Base-by-base conservation (phyloP, 2,888 invertebrate genomes). In the Drosophila paracracens region DNA sequence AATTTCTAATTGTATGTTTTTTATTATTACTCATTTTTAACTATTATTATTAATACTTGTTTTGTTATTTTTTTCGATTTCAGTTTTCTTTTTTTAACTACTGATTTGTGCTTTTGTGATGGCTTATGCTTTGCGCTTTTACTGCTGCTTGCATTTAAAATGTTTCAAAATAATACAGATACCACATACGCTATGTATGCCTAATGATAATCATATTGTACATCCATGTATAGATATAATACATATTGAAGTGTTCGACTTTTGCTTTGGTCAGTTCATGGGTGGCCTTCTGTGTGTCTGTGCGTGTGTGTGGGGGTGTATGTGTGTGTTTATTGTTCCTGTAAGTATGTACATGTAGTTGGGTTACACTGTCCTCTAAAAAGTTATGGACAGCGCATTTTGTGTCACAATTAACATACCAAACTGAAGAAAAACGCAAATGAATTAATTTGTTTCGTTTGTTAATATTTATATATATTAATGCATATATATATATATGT, bases 91-190 rank as follows among this genome's bases (percentile, higher is more conserved):
- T 57, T 67, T 59, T 4, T 35, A 69, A 67, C 78, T 85, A 85
- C 81, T 82, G 77, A 81, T 88, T 82, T 89, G 83, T 86, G 84
- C 84, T 88, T 81, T 66, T 67, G 79, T 83, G 88, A 82, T 87
- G 78, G 82, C 86, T 84, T 83, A 69, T 85, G 81, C 78, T 76
- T 77, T 76, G 76, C 81, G 74, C 76, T 72, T 77, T 73, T 68
- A 75, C 68, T 76, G 76, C 78, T 74, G 71, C 83, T 65, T 59
- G 63, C 80, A 43, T 74, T 81, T 51, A 51, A 62, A 74, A 74
- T 54, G 29, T 66, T 67, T 72, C 36, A 6, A 79, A 78, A 82
- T 79, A 66, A 80, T 73, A 73, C 65, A 82, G 61, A 62, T 70
- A 69, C 54, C 36, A 27, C 52, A 74, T 68, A 66, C 62, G 68